Base-by-base conservation (phyloP, 2,797 vertebrate genomes). In the Sphenodon punctatus region DNA sequence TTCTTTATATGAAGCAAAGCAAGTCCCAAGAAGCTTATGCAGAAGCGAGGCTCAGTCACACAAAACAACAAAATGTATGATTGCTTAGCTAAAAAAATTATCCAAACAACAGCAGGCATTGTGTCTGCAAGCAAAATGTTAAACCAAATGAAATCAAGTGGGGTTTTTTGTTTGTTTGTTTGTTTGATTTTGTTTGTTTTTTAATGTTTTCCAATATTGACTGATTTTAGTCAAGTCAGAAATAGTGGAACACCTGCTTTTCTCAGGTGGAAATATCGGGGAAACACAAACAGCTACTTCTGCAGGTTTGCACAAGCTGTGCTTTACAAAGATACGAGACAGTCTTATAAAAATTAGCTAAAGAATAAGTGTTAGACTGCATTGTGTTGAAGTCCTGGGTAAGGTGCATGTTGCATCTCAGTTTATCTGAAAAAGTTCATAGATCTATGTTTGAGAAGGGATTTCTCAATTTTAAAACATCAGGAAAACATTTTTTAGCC, bases 51-150 rank as follows among this genome's bases (percentile, higher is more conserved):
- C 58, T 42, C 3, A 69, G 64, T 23, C 41, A 69, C 77, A 72
- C 3, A 34, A 65, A 7, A 36, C 32, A 32, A 32, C n/a, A 32
- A 32, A 59, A 80, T 64, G 4, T 36, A 4, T 77, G 25, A 53
- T 53, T 43, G 73, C 36, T 39, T 60, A 19, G 48, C 78, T 64
- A 55, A 88, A 72, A 6, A 67, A 56, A 39, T 67, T 67, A 42
- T 67, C 9, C 1, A 2, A 39, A 64, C 6, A 80, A 75, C 17
- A 32, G n/a, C n/a, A n/a, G n/a, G n/a, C n/a, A n/a, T n/a, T 25
- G 41, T 20, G 4, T 45, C 43, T 60, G 9, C 11, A 76, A 81
- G 87, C 3, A 67, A 20, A 51, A 16, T 16, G 12, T 27, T 71
- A 25, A 34, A 69, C 82, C 16, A 55, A 15, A 27, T 30, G 48